Evolutionary conservation across 2,113 vertebrate genomes (phyloP).

Genomic region (Callorhinus ursinus): DNA sequence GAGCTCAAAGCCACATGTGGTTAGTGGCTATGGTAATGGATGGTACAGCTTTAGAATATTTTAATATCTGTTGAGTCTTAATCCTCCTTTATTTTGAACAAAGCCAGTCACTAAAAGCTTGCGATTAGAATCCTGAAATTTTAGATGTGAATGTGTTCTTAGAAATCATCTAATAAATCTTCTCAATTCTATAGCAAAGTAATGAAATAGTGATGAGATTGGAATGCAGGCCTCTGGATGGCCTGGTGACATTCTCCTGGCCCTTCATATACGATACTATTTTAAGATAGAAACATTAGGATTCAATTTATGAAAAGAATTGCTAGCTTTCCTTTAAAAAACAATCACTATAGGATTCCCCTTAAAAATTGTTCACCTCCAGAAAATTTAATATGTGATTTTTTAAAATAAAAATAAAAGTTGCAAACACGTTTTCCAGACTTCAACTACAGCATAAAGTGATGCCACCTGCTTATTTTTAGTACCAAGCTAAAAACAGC

Average conservation of each 20-base stretch:
- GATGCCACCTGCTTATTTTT: neutral
- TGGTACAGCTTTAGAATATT: neutral
- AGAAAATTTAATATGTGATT: neutral
- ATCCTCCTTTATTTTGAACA: constrained; percentile 4
- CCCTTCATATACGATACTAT: neutral
- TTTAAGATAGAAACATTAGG: neutral
- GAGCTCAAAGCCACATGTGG: neutral
- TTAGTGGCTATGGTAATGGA: neutral
- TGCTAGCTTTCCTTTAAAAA: neutral
- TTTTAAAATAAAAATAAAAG: constrained; percentile 7
- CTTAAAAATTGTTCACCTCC: neutral
- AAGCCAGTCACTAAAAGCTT: neutral
- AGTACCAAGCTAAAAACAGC: neutral
- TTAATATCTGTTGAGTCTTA: neutral
- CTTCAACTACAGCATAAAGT: neutral
- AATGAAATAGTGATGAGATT: neutral
- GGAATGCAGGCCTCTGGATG: neutral
- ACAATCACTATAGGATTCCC: neutral
- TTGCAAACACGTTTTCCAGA: constrained; percentile 39
- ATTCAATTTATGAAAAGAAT: constrained; percentile 12
- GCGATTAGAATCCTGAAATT: neutral
- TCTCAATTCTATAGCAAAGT: neutral
- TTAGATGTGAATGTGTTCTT: neutral
- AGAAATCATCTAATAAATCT: neutral
- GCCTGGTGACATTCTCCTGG: neutral